Conservation (phyloP, 2,113 vertebrate genomes). For the Anguilla rostrata region DNA sequence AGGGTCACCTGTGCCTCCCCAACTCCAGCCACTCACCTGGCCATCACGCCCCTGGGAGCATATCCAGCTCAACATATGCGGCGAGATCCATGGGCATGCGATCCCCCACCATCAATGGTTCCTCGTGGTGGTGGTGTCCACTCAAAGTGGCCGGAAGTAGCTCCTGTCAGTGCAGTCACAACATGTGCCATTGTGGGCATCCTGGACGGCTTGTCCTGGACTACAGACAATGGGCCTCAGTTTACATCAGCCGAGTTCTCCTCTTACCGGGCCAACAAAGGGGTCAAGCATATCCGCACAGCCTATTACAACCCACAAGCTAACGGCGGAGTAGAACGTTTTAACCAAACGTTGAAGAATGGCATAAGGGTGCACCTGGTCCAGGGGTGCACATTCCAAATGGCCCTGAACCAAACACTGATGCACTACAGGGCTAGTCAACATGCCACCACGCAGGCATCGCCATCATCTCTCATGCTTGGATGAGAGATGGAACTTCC, state of each 20-base stretch:
- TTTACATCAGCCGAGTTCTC: background rate
- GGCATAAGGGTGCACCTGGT: constrained; percentile 11
- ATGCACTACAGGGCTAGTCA: constrained; percentile 28
- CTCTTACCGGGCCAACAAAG: background rate
- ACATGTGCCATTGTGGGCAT: no score
- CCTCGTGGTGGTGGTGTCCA: no score
- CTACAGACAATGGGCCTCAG: constrained; percentile 11
- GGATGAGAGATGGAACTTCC: constrained; percentile 25
- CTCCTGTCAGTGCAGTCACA: no score
- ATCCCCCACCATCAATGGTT: no score
- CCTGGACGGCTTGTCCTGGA: background rate
- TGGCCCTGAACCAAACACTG: constrained; percentile 11
- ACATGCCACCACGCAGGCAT: constrained; percentile 22
- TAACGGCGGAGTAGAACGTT: background rate
- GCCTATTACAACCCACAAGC: constrained; percentile 1
- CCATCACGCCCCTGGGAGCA: no score
- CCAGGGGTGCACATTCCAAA: constrained; percentile 23
- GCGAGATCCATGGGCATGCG: no score
- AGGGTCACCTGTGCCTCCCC: no score
- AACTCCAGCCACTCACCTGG: no score
- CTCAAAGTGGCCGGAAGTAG: no score
- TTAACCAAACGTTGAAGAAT: constrained; percentile 7
- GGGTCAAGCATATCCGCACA: background rate
- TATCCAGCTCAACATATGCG: no score
- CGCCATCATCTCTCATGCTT: constrained; percentile 23